A percentile compares a stretch with the other conserved stretches of the same genome.
phyloP scores from a whole-genome alignment of 2,113 vertebrate genomes.

The Xyrauchen texanus region DNA sequence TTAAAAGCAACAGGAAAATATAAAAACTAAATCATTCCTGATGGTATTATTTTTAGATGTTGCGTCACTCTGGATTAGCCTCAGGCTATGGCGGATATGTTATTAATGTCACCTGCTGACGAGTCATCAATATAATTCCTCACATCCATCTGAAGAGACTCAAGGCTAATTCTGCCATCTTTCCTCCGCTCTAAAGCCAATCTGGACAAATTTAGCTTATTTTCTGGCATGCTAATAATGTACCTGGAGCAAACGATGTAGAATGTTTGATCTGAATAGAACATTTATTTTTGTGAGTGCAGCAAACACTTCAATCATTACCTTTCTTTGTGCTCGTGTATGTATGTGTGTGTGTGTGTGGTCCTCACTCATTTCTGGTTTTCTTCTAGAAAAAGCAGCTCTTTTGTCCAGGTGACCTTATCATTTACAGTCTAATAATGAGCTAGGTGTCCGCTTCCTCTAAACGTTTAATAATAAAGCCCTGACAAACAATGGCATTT shows the following conservation, averaged over 20 bases:
- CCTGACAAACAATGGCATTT: slow-evolving; percentile 60
- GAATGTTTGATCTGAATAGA: neutral
- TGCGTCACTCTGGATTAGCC: slow-evolving; percentile 8
- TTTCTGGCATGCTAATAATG: neutral
- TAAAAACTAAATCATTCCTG: too few species aligned
- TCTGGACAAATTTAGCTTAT: too few species aligned
- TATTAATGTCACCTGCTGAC: slow-evolving; percentile 45
- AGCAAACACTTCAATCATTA: neutral
- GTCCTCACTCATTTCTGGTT: neutral
- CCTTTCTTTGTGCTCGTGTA: neutral
- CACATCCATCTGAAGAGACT: slow-evolving; percentile 1
- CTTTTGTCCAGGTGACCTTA: slow-evolving; percentile 58
- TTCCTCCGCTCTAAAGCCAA: neutral
- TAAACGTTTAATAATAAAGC: slow-evolving; percentile 55
- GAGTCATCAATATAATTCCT: slow-evolving; percentile 52
- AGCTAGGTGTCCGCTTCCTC: slow-evolving; percentile 64
- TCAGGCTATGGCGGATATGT: slow-evolving; percentile 19
- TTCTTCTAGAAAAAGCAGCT: neutral
- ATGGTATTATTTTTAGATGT: too few species aligned
- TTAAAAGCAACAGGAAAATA: too few species aligned
- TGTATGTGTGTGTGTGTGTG: slow-evolving; percentile 26
- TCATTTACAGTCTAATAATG: slow-evolving; percentile 61
- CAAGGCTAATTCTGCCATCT: slow-evolving; percentile 22
- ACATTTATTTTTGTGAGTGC: neutral
- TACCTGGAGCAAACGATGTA: neutral